Evolutionary conservation across 2,113 vertebrate species (phyloP).

Genomic region (Progne subis): DNA sequence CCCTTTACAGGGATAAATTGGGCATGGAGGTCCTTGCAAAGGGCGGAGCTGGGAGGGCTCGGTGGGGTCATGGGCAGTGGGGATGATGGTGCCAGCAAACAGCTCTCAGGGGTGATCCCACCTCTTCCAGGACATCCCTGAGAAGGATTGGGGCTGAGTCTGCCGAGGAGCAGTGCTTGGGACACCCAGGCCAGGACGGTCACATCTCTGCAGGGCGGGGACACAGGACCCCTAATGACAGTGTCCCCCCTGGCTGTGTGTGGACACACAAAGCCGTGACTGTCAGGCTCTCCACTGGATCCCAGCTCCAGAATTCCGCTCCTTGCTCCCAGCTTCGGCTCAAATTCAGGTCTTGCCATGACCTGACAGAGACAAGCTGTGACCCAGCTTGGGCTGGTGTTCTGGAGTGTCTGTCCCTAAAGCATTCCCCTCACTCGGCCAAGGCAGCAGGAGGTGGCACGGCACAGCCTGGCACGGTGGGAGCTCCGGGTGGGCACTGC

Average conservation of each 20-base stretch:
- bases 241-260: fast-evolving
- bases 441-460: neutral
- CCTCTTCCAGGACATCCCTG: neutral
- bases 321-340: neutral
- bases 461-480: neutral
- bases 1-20: neutral
- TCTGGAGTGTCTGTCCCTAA: neutral
- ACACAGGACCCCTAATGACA: neutral
- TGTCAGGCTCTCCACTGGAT: neutral
- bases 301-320: neutral
- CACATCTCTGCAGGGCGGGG: neutral
- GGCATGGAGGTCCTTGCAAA: neutral
- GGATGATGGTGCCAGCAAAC: neutral
- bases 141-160: neutral
- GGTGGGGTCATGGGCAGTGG: fast-evolving
- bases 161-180: neutral
- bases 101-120: neutral
- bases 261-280: neutral
- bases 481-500: neutral
- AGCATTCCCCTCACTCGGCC: fast-evolving
- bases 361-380: neutral
- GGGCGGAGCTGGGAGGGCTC: neutral
- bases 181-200: neutral
- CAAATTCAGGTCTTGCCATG: neutral
- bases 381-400: neutral